phyloP scores from a whole-genome alignment of 2,113 vertebrate species.

The Lathamus discolor region DNA sequence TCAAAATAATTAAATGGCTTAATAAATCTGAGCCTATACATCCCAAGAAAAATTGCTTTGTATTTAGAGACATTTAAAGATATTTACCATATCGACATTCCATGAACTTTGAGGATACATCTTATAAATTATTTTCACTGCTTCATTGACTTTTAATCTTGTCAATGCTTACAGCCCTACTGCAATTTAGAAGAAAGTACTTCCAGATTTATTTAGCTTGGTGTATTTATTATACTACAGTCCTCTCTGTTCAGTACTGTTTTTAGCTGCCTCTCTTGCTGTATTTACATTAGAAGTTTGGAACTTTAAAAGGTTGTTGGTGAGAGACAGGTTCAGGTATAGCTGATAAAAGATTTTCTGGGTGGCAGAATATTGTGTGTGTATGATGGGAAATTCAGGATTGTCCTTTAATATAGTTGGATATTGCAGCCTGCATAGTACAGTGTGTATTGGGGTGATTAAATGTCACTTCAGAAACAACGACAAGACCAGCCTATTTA shows the following conservation, averaged over 20 bases:
- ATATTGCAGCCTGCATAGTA: background rate
- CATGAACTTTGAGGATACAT: conserved; percentile 23
- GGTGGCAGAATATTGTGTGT: background rate
- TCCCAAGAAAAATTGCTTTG: conserved; percentile 40
- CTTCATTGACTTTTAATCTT: conserved; percentile 37
- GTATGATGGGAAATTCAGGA: background rate
- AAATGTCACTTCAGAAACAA: background rate
- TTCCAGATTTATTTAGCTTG: background rate
- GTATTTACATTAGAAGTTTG: background rate
- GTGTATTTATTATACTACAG: background rate
- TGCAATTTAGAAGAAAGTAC: conserved; percentile 6
- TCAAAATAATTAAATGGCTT: conserved; percentile 69
- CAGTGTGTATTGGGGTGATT: background rate
- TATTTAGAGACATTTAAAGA: conserved; percentile 47
- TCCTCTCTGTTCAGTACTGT: background rate
- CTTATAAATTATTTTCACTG: conserved; percentile 22
- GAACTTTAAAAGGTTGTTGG: background rate
- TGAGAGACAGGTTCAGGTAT: background rate
- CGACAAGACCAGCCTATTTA: background rate
- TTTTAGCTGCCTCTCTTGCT: background rate
- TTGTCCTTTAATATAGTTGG: background rate
- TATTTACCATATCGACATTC: conserved; percentile 49
- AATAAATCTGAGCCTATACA: conserved; percentile 51
- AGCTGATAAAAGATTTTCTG: background rate
- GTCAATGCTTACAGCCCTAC: background rate